These are phyloP conservation scores for Corbicula japonica DNA, from an alignment of 2,888 invertebrate genomes.

Conservation along the genomic window DNA sequence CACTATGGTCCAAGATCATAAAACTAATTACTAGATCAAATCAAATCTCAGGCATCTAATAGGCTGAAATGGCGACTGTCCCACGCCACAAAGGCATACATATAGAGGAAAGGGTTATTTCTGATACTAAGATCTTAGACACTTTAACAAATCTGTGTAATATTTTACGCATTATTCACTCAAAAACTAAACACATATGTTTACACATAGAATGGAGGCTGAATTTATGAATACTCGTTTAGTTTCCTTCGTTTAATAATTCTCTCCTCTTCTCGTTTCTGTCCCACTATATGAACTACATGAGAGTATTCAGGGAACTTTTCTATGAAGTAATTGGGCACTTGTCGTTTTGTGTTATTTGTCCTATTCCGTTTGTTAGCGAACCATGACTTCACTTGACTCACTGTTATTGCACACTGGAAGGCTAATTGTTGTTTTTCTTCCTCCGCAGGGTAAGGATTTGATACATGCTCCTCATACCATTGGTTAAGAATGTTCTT, in stretches of 20 bases:
- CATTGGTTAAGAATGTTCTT: constrained; percentile 70
- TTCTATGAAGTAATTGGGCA: constrained; percentile 78
- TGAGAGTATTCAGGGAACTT: constrained; percentile 72
- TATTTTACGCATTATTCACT: no score
- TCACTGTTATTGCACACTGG: constrained; percentile 67
- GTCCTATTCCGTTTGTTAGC: constrained; percentile 80
- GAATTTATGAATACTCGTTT: constrained; percentile 53
- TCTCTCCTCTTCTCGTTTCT: constrained; percentile 65
- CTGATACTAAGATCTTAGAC: no score
- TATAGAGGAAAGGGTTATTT: no score
- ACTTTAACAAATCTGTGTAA: no score
- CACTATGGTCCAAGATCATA: no score
- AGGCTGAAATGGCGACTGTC: no score
- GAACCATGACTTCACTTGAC: constrained; percentile 82
- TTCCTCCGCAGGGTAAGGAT: constrained; percentile 78
- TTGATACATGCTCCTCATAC: constrained; percentile 72
- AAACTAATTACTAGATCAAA: no score
- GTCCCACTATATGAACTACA: constrained; percentile 70
- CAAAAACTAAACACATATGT: no score
- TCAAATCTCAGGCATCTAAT: no score
- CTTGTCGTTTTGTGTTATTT: constrained; percentile 76
- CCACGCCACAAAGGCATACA: no score
- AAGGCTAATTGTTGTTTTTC: constrained; percentile 74
- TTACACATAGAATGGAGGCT: constrained; percentile 55
- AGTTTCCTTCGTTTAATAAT: constrained; percentile 48